These are phyloP conservation scores for Dinocampus coccinellae DNA, from an alignment of 2,888 invertebrate genomes.

Conservation along the genomic window DNA sequence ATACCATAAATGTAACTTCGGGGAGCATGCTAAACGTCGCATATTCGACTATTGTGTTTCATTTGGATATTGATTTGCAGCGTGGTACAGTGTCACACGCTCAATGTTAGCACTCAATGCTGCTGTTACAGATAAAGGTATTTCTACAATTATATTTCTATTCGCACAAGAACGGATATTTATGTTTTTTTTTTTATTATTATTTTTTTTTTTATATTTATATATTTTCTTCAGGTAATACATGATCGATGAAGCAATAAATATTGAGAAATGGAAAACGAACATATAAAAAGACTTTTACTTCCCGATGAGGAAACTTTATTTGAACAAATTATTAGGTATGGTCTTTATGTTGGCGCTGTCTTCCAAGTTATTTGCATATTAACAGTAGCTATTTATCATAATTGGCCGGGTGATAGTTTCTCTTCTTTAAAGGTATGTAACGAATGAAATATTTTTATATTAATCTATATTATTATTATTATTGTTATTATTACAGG, in stretches of 20 bases:
- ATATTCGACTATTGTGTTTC: conserved; percentile 28
- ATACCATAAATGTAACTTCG: not conserved
- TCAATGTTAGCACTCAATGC: conserved; percentile 27
- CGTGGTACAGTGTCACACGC: conserved; percentile 2
- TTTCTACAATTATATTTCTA: not conserved
- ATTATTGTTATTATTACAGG: conserved; percentile 65
- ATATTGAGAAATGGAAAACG: conserved; percentile 62
- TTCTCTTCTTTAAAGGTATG: conserved; percentile 63
- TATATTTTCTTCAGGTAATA: conserved; percentile 17
- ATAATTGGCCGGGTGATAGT: conserved; percentile 62
- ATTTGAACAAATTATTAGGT: conserved; percentile 63
- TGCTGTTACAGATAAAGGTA: conserved; percentile 25
- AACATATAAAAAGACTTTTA: conserved; percentile 63
- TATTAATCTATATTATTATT: conserved; percentile 35
- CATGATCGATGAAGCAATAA: conserved; percentile 21
- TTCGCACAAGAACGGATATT: too few relatives aligned
- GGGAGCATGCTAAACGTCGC: not conserved
- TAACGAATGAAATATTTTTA: conserved; percentile 61
- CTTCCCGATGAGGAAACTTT: conserved; percentile 65
- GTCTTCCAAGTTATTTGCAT: conserved; percentile 89
- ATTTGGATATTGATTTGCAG: conserved; percentile 46
- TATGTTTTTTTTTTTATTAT: not conserved
- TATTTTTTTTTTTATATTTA: too few relatives aligned
- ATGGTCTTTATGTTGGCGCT: conserved; percentile 86
- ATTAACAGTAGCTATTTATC: conserved; percentile 81